These are phyloP conservation scores for Tenodera sinensis DNA, from an alignment of 2,888 invertebrate genomes.

Conservation along the genomic window DNA sequence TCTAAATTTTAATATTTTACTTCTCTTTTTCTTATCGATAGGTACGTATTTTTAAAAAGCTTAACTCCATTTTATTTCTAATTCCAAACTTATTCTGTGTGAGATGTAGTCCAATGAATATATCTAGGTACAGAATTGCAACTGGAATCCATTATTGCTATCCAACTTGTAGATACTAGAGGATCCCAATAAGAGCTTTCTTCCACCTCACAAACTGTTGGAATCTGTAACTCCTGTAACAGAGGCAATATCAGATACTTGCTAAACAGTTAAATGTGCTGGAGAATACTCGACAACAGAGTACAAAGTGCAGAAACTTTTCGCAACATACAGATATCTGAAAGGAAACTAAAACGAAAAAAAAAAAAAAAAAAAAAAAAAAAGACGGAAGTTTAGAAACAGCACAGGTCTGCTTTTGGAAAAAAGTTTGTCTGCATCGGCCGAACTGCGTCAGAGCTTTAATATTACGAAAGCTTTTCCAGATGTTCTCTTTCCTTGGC, in stretches of 20 bases:
- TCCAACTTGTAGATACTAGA: too few relatives aligned
- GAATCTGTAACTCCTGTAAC: background rate
- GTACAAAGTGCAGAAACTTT: background rate
- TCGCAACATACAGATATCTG: background rate
- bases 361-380: background rate
- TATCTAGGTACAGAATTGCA: too few relatives aligned
- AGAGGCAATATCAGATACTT: background rate
- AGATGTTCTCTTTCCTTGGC: background rate
- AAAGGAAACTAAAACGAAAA: background rate
- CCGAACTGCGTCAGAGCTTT: background rate
- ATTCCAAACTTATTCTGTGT: too few relatives aligned
- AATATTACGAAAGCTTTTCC: background rate
- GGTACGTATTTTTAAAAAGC: too few relatives aligned
- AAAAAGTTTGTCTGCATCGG: background rate
- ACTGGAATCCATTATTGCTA: too few relatives aligned
- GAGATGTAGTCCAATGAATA: too few relatives aligned
- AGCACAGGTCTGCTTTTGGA: background rate
- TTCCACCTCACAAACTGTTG: background rate
- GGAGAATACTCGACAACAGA: background rate
- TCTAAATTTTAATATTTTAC: too few relatives aligned
- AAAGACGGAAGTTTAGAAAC: background rate
- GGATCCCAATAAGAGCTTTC: background rate
- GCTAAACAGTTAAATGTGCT: background rate
- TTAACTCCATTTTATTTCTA: too few relatives aligned
- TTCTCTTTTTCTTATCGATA: too few relatives aligned